A percentile compares a stretch with the other conserved stretches of the same genome.
phyloP scores from a whole-genome alignment of 2,113 vertebrate genomes.

The Chionodraco myersi region DNA sequence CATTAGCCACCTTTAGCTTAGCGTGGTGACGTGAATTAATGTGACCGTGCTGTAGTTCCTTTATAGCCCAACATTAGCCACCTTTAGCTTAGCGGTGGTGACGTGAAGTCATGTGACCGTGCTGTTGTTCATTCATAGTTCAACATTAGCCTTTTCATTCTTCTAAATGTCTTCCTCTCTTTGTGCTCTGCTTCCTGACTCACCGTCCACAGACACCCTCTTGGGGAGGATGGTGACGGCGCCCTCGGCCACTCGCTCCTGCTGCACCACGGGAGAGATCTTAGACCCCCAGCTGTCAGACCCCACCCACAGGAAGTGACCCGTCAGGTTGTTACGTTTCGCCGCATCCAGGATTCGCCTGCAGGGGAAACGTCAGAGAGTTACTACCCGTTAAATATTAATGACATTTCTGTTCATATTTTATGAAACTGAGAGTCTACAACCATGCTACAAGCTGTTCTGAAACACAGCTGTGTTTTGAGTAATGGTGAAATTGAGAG shows the following conservation, averaged over 20 bases:
- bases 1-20: no score
- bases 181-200: conserved; percentile 65
- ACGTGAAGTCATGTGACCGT: no score
- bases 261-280: conserved; percentile 93
- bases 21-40: no score
- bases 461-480: background rate
- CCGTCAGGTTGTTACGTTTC: conserved; percentile 92
- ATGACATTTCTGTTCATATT: background rate
- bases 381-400: background rate
- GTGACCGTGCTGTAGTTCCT: no score
- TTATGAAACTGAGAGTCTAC: background rate
- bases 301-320: conserved; percentile 98
- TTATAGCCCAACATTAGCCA: no score
- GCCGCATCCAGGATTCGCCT: conserved; percentile 94
- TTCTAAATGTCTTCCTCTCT: no score
- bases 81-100: no score
- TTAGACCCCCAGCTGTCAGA: conserved; percentile 99
- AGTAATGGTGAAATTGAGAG: no score
- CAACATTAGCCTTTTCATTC: no score
- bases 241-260: conserved; percentile 81
- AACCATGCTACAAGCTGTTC: background rate
- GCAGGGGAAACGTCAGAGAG: background rate
- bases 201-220: conserved; percentile 96
- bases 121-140: no score
- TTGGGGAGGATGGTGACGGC: conserved; percentile 97